These are phyloP conservation scores for Otus sunia DNA, from an alignment of 2,113 vertebrate genomes.

Conservation along the genomic window DNA sequence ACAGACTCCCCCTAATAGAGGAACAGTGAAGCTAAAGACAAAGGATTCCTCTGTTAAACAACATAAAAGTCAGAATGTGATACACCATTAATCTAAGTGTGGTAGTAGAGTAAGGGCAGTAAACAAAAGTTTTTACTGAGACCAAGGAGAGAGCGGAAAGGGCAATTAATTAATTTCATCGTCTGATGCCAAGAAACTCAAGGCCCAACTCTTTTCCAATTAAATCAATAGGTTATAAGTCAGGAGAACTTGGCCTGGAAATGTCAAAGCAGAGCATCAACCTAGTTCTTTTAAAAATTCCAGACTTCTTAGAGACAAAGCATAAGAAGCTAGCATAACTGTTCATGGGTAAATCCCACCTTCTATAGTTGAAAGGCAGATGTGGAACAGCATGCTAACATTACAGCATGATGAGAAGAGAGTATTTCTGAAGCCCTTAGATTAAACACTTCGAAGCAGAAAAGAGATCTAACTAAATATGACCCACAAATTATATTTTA, in stretches of 20 bases:
- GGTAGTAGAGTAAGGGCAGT: not conserved
- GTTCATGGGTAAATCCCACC: not conserved
- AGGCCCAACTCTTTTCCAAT: not conserved
- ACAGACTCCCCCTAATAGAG: not conserved
- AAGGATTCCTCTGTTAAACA: not conserved
- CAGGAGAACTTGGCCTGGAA: not conserved
- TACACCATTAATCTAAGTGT: slow-evolving; percentile 21
- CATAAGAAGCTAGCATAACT: not conserved
- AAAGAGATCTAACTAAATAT: not conserved
- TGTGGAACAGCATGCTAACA: not conserved
- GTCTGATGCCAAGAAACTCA: not conserved
- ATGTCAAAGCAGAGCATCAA: not conserved
- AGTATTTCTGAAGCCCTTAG: not conserved
- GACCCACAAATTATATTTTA: not conserved
- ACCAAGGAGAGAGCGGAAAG: not conserved
- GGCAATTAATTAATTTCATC: not conserved
- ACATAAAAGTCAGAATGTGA: not conserved
- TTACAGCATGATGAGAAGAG: not conserved
- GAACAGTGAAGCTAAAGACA: not conserved
- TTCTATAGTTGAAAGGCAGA: not conserved
- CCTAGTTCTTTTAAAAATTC: not conserved
- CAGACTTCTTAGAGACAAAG: not conserved
- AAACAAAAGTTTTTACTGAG: not conserved
- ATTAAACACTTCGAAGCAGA: not conserved
- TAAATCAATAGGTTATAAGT: not conserved